Percentiles rank a stretch among this genome's conserved stretches.
Conservation (phyloP, 2,888 invertebrate genomes). For the Cataglyphis altisquamis region DNA sequence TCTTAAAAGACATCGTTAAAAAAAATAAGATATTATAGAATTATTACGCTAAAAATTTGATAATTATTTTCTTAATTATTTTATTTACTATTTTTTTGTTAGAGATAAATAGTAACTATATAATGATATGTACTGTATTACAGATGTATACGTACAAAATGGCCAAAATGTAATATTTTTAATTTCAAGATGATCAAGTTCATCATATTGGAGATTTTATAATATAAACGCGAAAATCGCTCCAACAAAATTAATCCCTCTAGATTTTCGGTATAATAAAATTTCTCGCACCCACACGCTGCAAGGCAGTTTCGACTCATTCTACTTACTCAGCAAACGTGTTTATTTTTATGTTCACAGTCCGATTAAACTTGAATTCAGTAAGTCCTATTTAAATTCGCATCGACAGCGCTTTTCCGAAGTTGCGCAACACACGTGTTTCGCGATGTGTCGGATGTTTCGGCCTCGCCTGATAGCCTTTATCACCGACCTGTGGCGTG, state of each 20-base stretch:
- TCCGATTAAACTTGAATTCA: slow-evolving; percentile 36
- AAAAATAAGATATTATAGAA: neutral
- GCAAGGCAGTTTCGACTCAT: neutral
- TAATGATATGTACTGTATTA: neutral
- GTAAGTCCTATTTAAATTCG: slow-evolving; percentile 46
- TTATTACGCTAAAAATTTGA: neutral
- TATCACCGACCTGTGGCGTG: slow-evolving; percentile 35
- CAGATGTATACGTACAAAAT: neutral
- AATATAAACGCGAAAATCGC: neutral
- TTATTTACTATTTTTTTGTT: neutral
- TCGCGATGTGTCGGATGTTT: slow-evolving; percentile 21
- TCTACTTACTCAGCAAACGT: slow-evolving; percentile 39
- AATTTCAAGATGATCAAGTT: neutral
- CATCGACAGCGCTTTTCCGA: slow-evolving; percentile 9
- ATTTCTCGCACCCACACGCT: neutral
- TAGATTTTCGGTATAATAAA: slow-evolving; percentile 7
- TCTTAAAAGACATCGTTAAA: neutral
- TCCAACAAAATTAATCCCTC: neutral
- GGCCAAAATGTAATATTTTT: neutral
- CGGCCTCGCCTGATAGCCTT: slow-evolving; percentile 9
- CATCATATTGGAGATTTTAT: neutral
- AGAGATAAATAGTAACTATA: neutral
- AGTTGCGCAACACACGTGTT: slow-evolving; percentile 6
- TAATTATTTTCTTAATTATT: slow-evolving; percentile 2
- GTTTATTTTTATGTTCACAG: slow-evolving; percentile 27